Base-by-base conservation (phyloP, 1,140 invertebrate genomes). In the Bombus picipes region DNA sequence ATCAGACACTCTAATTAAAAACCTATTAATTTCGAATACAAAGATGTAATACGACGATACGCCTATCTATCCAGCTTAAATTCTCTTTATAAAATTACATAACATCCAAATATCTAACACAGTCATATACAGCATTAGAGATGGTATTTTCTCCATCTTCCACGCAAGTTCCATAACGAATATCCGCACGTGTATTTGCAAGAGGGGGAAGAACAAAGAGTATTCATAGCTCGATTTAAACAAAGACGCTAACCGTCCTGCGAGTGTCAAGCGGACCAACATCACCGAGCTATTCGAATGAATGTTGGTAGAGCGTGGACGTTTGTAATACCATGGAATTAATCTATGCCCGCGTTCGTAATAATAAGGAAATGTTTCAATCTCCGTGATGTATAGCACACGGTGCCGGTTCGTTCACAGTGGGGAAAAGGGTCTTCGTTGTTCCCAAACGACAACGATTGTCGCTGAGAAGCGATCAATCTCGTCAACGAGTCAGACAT, bases 361-460 rank as follows among this genome's bases (percentile, higher is more conserved):
- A 95, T 95, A 95, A 94, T 95, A 94, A 95, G 94, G 94, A 95
- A 95, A 95, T 95, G 94, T 95, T 95, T 95, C 94, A 95, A 95
- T 95, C 94, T 92, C 92, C 92, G 92, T 95, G 94, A 95, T 95
- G 94, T 95, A 95, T 95, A 94, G 92, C 92, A 89, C 92, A 90
- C 65, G 68, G 79, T 88, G 80, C 70, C 77, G 78, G 84, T 84
- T 75, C 80, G 87, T 91, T 82, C 88, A 59, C 78, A 32, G 71
- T 15, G 75, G 85, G 82, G 86, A 88, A 89, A 91, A 90, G 89
- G 90, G 88, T 86, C 84, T 72, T 83, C 88, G 83, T 87, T 87
- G 81, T 83, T 91, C 82, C 65, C 39, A 57, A 80, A 79, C 84
- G 79, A 83, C 81, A 76, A 86, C 87, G 87, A 68, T 90, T 85